Conservation (phyloP, 1,140 invertebrate species). For the Acarapis woodi region DNA sequence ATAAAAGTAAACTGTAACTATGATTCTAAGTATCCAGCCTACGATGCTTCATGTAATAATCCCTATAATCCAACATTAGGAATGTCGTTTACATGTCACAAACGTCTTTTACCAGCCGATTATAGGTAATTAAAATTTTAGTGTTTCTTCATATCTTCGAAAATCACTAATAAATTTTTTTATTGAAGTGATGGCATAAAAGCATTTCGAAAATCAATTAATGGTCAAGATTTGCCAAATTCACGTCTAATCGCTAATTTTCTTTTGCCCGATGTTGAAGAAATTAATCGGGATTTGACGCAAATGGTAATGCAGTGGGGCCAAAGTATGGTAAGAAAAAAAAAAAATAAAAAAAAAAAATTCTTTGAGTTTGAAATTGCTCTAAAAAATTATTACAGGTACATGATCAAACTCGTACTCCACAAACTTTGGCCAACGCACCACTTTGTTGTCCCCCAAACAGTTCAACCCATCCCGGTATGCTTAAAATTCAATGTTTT, state of each 20-base stretch:
- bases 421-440: neutral
- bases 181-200: constrained; percentile 96
- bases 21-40: constrained; percentile 32
- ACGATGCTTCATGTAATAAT: constrained; percentile 91
- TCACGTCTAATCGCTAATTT: constrained; percentile 7
- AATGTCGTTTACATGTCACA: constrained; percentile 56
- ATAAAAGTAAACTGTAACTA: neutral
- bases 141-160: too few relatives aligned
- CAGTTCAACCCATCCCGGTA: neutral
- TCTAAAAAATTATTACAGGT: too few relatives aligned
- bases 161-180: too few relatives aligned
- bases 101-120: constrained; percentile 45
- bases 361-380: too few relatives aligned
- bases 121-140: too few relatives aligned
- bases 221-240: constrained; percentile 51
- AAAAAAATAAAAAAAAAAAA: too few relatives aligned
- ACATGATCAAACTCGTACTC: too few relatives aligned
- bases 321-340: constrained; percentile 56
- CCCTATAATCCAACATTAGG: constrained; percentile 67
- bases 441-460: neutral
- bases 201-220: constrained; percentile 33
- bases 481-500: neutral
- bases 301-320: constrained; percentile 99
- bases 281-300: constrained; percentile 42
- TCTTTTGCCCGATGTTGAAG: constrained; percentile 53